Evolutionary conservation across 2,797 vertebrate genomes (phyloP).

Genomic region (Xenopus petersii): DNA sequence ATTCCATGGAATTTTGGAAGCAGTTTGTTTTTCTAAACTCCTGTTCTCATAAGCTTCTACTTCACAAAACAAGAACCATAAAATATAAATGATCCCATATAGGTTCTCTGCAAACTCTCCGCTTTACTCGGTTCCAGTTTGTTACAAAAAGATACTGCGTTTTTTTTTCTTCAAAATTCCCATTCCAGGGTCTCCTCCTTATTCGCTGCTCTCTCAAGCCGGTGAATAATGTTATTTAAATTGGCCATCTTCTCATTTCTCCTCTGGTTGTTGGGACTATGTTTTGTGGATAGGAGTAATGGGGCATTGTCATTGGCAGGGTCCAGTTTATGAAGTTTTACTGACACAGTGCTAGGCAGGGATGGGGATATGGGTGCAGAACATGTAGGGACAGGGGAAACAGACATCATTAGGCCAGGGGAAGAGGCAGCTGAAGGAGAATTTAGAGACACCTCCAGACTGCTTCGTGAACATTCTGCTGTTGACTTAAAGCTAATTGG

Average conservation of each 20-base stretch:
- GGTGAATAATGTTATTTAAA: constrained; percentile 98
- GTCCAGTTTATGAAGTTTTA: constrained; percentile 72
- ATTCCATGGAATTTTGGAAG: constrained; percentile 15
- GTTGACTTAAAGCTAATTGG: constrained; percentile 84
- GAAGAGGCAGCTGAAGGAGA: constrained; percentile 90
- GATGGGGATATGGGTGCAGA: constrained; percentile 89
- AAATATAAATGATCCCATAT: constrained; percentile 40
- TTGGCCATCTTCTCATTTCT: constrained; percentile 98
- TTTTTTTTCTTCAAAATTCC: constrained; percentile 81
- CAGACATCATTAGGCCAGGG: constrained; percentile 84
- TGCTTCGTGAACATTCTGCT: constrained; percentile 82
- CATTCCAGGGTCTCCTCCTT: constrained; percentile 93
- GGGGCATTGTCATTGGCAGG: constrained; percentile 57
- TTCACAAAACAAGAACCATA: constrained; percentile 37
- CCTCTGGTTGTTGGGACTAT: constrained; percentile 86
- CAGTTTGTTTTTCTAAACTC: constrained; percentile 1
- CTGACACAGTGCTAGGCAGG: constrained; percentile 63
- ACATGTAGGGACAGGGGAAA: constrained; percentile 85
- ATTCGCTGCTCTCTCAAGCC: constrained; percentile 93
- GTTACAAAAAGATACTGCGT: constrained; percentile 22
- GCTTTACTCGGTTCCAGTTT: constrained; percentile 30
- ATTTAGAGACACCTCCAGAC: constrained; percentile 86
- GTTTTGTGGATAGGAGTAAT: constrained; percentile 66
- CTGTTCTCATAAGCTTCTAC: constrained; percentile 33
- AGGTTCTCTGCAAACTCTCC: constrained; percentile 35